Evolutionary conservation across 2,888 invertebrate genomes (phyloP), one percentile per base, ranked within the genome.

Genomic region (Ornithoptera priamus): DNA sequence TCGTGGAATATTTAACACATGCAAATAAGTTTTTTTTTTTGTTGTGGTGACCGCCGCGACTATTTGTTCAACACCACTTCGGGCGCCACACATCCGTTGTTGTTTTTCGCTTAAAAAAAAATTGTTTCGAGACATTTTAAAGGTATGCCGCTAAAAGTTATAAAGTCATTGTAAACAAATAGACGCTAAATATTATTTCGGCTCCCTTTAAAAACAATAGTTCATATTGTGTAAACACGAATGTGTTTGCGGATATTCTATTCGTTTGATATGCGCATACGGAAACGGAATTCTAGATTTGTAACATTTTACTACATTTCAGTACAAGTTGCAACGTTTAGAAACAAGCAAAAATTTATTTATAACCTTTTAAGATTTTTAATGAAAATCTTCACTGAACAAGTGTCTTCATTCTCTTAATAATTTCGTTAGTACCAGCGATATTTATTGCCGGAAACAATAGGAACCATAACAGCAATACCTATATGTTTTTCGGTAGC

Each of bases 1-100:
- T 39, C n/a, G 18, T 22, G 62, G 66, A 63, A 67, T 64, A 64
- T 70, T 74, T 70, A 72, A 72, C 74, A 72, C 69, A 75, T 75
- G 75, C 71, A 72, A 75, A 74, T 74, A 30, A 12, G 64, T 70
- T 74, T 73, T 73, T 75, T 74, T 12, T 46, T 10, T 4, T 60
- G 59, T 36, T 15, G 59, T 60, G 59, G 50, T n/a, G 59, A 67
- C 70, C 63, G 59, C 4, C 62, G 62, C 50, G 36, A n/a, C 59
- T 64, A 46, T 67, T 70, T 70, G 60, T 60, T 64, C 59, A 64
- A 67, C 70, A 64, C 70, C 63, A 64, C 63, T 60, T 22, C 63
- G 30, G 67, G 70, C 70, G 70, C 70, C 70, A 67, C 70, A 64
- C 70, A 50, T 67, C 64, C 64, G 42, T 67, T 58, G 58, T 57